Evolutionary conservation across 2,888 invertebrate species (phyloP), one percentile per base, ranked within the genome.

Genomic region (Muschampia plurimacula): DNA sequence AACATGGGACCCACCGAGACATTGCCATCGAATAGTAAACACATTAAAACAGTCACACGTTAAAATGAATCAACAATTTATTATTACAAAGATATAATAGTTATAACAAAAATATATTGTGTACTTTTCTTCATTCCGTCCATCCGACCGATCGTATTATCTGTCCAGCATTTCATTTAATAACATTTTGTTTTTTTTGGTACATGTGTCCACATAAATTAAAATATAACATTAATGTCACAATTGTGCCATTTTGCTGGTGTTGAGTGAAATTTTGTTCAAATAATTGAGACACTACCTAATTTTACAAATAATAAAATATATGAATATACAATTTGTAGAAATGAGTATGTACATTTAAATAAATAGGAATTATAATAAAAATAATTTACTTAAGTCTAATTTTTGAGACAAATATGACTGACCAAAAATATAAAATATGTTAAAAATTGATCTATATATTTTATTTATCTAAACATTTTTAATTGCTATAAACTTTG

Each of bases 31-130:
- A 81, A 72, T 75, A 84, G 76, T 83, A 87, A 87, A 89, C 86
- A 89, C 86, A 89, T 88, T 85, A 87, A 87, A 85, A 84, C 87
- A 90, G 87, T 88, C 90, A 85, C 85, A 82, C 88, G 84, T 79
- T 85, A 87, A 90, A 90, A 92, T 85, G 82, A 85, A 90, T 89
- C 84, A 91, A 91, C 90, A 91, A 89, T 89, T 89, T 87, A 82
- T 80, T 80, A 87, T 86, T 89, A 89, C 82, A 89, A 41, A 83
- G 82, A 81, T 83, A 83, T 84, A 89, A 85, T 86, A 83, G 83
- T 83, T 83, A 84, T 90, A 93, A 92, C 90, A 90, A 91, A 90
- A 91, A 91, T 90, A 90, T 89, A 81, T 91, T 84, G 86, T 89
- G 89, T 89, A 89, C 85, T 89, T 80, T 78, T 77, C 78, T 79